Evolutionary conservation across 2,113 vertebrate genomes (phyloP).

Genomic region (Rhipidura dahli): DNA sequence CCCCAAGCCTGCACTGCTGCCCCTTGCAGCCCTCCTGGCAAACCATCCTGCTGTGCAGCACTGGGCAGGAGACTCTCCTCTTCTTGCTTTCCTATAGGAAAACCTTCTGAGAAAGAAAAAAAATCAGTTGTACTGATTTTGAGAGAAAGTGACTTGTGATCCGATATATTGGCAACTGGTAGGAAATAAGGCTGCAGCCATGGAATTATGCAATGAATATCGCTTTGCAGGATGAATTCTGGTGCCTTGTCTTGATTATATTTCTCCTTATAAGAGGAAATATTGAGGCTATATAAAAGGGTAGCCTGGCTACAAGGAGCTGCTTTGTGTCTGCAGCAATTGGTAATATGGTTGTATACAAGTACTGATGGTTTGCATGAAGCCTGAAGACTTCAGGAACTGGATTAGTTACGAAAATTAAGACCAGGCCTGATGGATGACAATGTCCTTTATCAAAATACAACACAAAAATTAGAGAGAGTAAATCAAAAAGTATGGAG

Average conservation of each 20-base stretch:
- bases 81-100: not conserved
- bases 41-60: not conserved
- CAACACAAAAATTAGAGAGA: not conserved
- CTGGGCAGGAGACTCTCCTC: accelerated
- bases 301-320: not conserved
- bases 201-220: not conserved
- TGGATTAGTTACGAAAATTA: not conserved
- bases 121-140: not conserved
- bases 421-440: not conserved
- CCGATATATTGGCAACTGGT: not conserved
- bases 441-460: conserved; percentile 1
- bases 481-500: not conserved
- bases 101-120: not conserved
- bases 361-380: not conserved
- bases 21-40: not conserved
- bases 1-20: accelerated
- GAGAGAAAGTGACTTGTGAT: not conserved
- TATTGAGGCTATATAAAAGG: not conserved
- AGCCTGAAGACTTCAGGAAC: not conserved
- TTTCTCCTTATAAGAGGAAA: not conserved
- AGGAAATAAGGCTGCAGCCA: not conserved
- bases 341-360: not conserved
- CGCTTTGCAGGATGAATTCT: not conserved
- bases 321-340: not conserved
- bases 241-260: not conserved